Base-by-base conservation (phyloP, 2,797 vertebrate genomes). In the Danio albolineatus region DNA sequence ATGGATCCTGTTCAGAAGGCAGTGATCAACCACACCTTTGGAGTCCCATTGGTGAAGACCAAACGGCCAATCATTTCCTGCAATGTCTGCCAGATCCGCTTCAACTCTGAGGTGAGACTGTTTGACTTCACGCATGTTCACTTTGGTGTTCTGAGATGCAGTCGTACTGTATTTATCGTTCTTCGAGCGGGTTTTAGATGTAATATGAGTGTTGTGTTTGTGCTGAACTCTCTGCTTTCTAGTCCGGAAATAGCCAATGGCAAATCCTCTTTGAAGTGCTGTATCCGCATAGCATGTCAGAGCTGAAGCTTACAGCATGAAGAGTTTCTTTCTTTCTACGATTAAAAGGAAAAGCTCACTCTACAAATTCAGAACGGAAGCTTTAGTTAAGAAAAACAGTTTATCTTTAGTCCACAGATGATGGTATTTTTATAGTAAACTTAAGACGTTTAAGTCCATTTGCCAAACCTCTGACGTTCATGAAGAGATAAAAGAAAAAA, bases 1-100 rank as follows among this genome's bases (percentile, higher is more conserved):
- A 97, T 97, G 96, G 96, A 97, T 89, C 96, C 96, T 5, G 93
- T 98, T 82, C 96, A 97, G 91, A 97, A 97, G 88, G 95, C 95
- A 41, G 94, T 96, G 88, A 95, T 98, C 88, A 96, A 94, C 83
- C 96, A 97, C 89, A 97, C 95, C 67, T 97, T 97, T 51, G 96
- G 96, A 71, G 94, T 95, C 48, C 94, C 95, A 48, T 85, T 96
- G 85, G 86, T 96, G 87, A 96, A 94, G 91, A 95, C 95, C 86
- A 97, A 97, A 90, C 88, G 95, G 48, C 96, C 95, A n/a, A 90
- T 97, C 87, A 98, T 97, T 90, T 96, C 96, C 90, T 97, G 97
- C 92, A 97, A 97, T 17, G 94, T 98, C 89, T 98, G 97, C 90
- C 97, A 98, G 91, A 97, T 97, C 87, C 95, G 96, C 61, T 98